Evolutionary conservation across 2,888 invertebrate species (phyloP).

Genomic region (Morpho deidamia): DNA sequence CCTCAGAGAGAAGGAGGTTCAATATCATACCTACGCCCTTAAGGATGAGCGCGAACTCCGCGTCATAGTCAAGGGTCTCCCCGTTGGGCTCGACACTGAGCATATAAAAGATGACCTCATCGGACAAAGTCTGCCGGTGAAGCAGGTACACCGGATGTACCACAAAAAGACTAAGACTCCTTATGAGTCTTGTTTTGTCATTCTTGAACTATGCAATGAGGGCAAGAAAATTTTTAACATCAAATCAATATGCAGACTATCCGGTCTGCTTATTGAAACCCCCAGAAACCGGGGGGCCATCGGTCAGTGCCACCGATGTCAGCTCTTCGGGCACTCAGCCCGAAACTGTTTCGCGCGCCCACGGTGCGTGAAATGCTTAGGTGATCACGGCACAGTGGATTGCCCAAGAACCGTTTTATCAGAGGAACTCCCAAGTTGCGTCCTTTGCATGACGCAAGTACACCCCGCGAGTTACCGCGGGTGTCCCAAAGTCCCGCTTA

Average conservation of each 20-base stretch:
- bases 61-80: background rate
- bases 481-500: background rate
- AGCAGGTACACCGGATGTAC: conserved; percentile 1
- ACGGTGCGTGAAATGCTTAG: too few species aligned
- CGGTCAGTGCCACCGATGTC: background rate
- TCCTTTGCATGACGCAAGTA: background rate
- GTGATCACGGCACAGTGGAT: background rate
- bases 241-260: background rate
- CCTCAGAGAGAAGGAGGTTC: background rate
- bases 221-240: background rate
- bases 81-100: background rate
- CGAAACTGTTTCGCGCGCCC: background rate
- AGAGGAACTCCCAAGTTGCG: conserved; percentile 7
- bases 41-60: conserved; percentile 4
- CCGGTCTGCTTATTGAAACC: background rate
- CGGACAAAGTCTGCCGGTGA: background rate
- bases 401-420: background rate
- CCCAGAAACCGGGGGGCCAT: background rate
- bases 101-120: background rate
- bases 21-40: background rate
- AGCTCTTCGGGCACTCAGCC: background rate
- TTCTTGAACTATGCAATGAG: background rate
- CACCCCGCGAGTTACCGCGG: too few species aligned
- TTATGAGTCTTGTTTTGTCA: background rate
- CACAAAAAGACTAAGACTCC: background rate